Percentiles rank a stretch among this genome's conserved stretches.
Evolutionary conservation across 23 tunicate genomes (phyloP).

Genomic region (Halocynthia aurantium): DNA sequence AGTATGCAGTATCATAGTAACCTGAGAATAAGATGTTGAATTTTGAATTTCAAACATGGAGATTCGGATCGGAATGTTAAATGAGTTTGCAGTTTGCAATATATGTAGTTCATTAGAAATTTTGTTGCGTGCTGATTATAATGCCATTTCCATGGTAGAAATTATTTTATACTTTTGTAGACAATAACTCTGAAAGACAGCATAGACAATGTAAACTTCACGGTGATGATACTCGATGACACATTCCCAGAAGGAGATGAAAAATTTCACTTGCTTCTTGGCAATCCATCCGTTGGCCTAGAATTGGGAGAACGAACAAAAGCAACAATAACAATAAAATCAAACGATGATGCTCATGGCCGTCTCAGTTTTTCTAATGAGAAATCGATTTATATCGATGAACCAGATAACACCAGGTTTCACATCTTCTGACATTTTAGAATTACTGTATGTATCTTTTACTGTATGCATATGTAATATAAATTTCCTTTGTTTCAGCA

Average conservation of each 20-base stretch:
- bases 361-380: constrained; percentile 38
- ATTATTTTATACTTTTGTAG: constrained; percentile 9
- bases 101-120: too few species aligned
- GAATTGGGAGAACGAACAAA: constrained; percentile 38
- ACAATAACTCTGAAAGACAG: constrained; percentile 41
- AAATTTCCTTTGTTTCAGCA: constrained; percentile 6
- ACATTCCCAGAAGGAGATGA: constrained; percentile 64
- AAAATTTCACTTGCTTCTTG: constrained; percentile 55
- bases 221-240: constrained; percentile 51
- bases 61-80: too few species aligned
- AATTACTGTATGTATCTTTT: neutral
- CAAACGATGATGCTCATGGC: constrained; percentile 90
- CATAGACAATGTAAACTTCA: constrained; percentile 18
- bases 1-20: too few species aligned
- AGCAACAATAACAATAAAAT: constrained; percentile 42
- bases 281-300: constrained; percentile 63
- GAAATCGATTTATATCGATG: constrained; percentile 26
- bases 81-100: too few species aligned
- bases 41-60: too few species aligned
- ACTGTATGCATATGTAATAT: neutral
- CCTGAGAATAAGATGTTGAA: too few species aligned
- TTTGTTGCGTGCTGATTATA: too few species aligned
- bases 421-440: neutral
- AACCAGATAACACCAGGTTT: constrained; percentile 53
- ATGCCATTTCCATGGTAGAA: neutral